These are phyloP conservation scores for Stegodyphus mimosarum DNA, from an alignment of 1,140 invertebrate genomes.

Conservation along the genomic window DNA sequence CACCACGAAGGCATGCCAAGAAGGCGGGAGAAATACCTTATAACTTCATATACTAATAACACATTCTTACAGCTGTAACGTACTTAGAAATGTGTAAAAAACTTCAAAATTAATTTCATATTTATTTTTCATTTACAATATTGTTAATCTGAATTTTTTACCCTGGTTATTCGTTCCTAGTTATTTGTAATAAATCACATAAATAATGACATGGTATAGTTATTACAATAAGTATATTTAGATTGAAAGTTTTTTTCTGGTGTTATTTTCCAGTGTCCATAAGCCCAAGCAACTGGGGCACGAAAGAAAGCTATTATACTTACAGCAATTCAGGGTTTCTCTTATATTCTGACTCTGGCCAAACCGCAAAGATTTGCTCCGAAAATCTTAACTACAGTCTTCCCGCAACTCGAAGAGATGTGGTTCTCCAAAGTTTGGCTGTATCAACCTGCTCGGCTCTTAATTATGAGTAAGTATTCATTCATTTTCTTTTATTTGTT, in stretches of 20 bases:
- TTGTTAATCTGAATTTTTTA: no score
- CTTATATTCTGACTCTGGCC: conserved; percentile 45
- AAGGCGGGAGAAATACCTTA: no score
- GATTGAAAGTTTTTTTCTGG: background rate
- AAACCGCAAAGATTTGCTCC: conserved; percentile 38
- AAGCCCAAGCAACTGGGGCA: conserved; percentile 44
- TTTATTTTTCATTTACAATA: no score
- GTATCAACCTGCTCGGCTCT: conserved; percentile 45
- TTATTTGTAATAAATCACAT: no score
- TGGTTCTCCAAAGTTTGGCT: conserved; percentile 46
- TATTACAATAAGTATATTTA: no score
- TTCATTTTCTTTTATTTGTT: background rate
- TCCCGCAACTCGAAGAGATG: conserved; percentile 37
- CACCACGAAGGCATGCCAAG: no score
- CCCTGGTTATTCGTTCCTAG: no score
- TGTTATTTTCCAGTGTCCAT: conserved; percentile 41
- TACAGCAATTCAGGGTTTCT: conserved; percentile 51
- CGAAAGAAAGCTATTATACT: conserved; percentile 40
- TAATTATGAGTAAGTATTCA: conserved; percentile 43
- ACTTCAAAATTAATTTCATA: no score
- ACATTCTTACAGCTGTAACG: no score
- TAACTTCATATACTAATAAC: no score
- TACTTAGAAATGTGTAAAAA: no score
- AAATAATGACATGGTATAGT: no score
- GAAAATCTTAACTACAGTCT: conserved; percentile 55